Conservation (phyloP, 2,113 vertebrate species). For the human (Homo sapiens) region DNA sequence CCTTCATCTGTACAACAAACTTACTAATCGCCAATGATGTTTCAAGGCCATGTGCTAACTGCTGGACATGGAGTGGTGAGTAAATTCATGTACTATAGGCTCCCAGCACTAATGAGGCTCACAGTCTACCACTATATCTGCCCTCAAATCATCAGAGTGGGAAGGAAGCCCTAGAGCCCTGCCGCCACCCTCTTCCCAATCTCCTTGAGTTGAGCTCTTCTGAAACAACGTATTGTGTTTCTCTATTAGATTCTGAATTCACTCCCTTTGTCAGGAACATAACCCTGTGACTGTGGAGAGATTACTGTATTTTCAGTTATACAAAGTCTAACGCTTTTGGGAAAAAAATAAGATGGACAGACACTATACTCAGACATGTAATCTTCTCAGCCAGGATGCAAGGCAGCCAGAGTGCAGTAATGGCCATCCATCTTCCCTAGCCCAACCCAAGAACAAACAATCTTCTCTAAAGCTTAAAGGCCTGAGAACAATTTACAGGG, state of each 20-base stretch:
- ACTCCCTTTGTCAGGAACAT: not conserved
- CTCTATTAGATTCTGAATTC: slow-evolving; percentile 25
- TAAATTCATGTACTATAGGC: not conserved
- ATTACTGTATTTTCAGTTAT: slow-evolving; percentile 58
- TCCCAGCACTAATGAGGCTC: not conserved
- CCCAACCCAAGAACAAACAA: slow-evolving; percentile 26
- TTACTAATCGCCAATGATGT: not conserved
- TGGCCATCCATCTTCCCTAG: not conserved
- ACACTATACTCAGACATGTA: slow-evolving; percentile 37
- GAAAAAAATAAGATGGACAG: slow-evolving; percentile 22
- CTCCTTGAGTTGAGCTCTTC: not conserved
- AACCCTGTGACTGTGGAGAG: not conserved
- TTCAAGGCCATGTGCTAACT: not conserved
- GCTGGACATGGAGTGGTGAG: not conserved
- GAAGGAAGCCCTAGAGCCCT: not conserved
- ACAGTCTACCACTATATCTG: not conserved
- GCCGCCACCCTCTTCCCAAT: no score
- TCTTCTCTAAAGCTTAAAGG: slow-evolving; percentile 64
- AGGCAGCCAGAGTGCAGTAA: slow-evolving; percentile 13
- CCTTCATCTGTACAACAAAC: not conserved
- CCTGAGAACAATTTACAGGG: slow-evolving; percentile 39
- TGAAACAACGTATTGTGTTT: not conserved
- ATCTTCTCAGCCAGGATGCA: slow-evolving; percentile 51
- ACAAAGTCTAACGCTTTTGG: slow-evolving; percentile 29
- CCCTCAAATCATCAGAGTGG: not conserved